phyloP scores from a whole-genome alignment of 2,797 vertebrate species.

The Scolopax bukidnonensis region DNA sequence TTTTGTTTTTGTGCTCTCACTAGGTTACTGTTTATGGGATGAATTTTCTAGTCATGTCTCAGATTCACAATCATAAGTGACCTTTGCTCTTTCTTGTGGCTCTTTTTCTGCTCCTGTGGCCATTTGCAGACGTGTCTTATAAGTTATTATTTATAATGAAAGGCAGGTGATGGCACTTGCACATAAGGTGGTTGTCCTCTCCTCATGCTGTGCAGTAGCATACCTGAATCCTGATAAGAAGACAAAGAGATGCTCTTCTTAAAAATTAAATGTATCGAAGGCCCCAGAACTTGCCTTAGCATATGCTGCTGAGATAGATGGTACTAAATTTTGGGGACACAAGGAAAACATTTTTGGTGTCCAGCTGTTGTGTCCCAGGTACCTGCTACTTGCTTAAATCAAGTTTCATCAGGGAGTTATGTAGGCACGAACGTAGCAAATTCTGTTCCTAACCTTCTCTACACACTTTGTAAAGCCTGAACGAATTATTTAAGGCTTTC shows the following conservation, averaged over 20 bases:
- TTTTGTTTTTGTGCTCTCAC: neutral
- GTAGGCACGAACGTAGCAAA: neutral
- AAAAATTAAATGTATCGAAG: neutral
- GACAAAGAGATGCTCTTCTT: neutral
- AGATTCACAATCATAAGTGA: neutral
- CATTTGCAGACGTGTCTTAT: neutral
- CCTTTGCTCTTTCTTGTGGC: slow-evolving; percentile 30
- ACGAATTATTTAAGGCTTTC: neutral
- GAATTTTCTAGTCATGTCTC: slow-evolving; percentile 41
- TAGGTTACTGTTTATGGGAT: neutral
- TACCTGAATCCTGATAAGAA: slow-evolving; percentile 24
- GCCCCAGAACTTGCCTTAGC: neutral
- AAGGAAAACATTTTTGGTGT: neutral
- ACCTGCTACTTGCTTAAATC: neutral
- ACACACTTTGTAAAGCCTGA: neutral
- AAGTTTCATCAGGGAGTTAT: neutral
- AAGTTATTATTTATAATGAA: slow-evolving; percentile 53
- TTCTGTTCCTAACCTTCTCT: neutral
- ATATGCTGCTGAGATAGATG: neutral
- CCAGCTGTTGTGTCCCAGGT: neutral
- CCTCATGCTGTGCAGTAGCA: neutral
- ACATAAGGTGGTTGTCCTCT: neutral
- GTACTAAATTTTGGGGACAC: neutral
- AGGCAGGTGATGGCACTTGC: neutral
- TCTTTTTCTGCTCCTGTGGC: slow-evolving; percentile 10